phyloP scores from a whole-genome alignment of 2,888 invertebrate genomes.

The Lypha dubia region DNA sequence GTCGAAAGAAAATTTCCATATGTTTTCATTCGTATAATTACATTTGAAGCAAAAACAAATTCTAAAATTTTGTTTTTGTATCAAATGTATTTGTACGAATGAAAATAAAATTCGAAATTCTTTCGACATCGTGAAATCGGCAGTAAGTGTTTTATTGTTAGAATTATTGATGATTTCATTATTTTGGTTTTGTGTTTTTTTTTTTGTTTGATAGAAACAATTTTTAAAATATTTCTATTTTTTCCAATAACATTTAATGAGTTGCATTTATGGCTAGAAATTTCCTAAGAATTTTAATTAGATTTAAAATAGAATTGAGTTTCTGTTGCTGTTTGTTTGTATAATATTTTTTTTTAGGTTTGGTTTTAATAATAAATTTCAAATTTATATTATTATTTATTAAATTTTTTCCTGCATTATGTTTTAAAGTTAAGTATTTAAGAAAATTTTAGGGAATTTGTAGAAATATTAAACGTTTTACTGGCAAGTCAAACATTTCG shows the following conservation, averaged over 20 bases:
- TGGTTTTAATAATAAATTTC: neutral
- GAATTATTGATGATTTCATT: constrained; percentile 52
- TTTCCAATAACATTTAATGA: constrained; percentile 28
- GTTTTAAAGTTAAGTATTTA: too few relatives aligned
- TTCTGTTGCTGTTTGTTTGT: neutral
- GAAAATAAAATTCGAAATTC: too few relatives aligned
- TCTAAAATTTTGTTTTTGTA: too few relatives aligned
- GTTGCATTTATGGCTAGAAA: neutral
- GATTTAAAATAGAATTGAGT: neutral
- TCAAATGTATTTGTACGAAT: too few relatives aligned
- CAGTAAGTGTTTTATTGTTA: constrained; percentile 26
- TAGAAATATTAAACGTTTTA: too few relatives aligned
- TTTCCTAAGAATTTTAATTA: constrained; percentile 42
- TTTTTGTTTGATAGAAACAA: too few relatives aligned
- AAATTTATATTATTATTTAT: constrained; percentile 5
- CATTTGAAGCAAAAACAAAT: too few relatives aligned
- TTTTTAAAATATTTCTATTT: neutral
- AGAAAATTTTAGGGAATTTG: too few relatives aligned
- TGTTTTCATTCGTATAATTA: too few relatives aligned
- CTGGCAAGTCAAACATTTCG: too few relatives aligned
- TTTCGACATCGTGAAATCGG: too few relatives aligned
- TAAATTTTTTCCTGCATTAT: neutral
- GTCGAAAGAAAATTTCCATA: too few relatives aligned
- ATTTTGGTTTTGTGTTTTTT: neutral
- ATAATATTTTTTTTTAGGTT: constrained; percentile 2